Percentiles rank a stretch among this genome's conserved stretches.
These are phyloP conservation scores for Seira musarum DNA, from an alignment of 2,888 invertebrate genomes.

Conservation along the genomic window DNA sequence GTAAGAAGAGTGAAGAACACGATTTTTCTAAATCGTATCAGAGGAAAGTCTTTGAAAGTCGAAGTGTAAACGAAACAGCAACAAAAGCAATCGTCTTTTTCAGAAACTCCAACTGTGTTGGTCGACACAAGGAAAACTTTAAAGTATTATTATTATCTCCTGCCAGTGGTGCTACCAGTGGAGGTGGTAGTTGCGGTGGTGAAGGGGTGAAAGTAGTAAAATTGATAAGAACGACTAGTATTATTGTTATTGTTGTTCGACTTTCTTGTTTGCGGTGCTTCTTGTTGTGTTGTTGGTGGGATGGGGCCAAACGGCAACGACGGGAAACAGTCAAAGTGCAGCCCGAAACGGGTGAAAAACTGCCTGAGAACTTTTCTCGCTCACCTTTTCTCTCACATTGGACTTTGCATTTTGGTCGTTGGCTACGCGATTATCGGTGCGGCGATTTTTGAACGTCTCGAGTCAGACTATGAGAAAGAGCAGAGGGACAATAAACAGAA, in stretches of 20 bases:
- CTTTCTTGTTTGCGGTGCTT: constrained; percentile 1
- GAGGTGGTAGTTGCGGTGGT: not conserved
- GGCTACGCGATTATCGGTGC: constrained; percentile 84
- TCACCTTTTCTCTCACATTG: constrained; percentile 80
- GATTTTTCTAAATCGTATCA: constrained; percentile 48
- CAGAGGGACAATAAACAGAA: constrained; percentile 75
- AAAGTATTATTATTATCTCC: constrained; percentile 1
- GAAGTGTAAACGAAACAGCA: not conserved
- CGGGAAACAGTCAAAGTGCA: constrained; percentile 54
- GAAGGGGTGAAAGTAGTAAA: not conserved
- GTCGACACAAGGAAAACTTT: not conserved
- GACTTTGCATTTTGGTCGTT: constrained; percentile 82
- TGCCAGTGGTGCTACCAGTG: not conserved
- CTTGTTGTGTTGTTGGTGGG: constrained; percentile 26
- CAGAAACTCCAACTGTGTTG: not conserved
- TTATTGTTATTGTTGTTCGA: constrained; percentile 8
- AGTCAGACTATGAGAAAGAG: constrained; percentile 80
- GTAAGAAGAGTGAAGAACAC: constrained; percentile 25
- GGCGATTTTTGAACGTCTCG: constrained; percentile 82
- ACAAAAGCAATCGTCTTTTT: not conserved
- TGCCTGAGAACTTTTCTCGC: constrained; percentile 74
- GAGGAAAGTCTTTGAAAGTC: constrained; percentile 31
- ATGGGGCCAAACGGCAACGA: constrained; percentile 58
- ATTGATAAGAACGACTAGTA: constrained; percentile 11
- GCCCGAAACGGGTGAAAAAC: constrained; percentile 68